These are phyloP conservation scores for Varecia variegata DNA, from an alignment of 2,797 vertebrate genomes.

Conservation along the genomic window DNA sequence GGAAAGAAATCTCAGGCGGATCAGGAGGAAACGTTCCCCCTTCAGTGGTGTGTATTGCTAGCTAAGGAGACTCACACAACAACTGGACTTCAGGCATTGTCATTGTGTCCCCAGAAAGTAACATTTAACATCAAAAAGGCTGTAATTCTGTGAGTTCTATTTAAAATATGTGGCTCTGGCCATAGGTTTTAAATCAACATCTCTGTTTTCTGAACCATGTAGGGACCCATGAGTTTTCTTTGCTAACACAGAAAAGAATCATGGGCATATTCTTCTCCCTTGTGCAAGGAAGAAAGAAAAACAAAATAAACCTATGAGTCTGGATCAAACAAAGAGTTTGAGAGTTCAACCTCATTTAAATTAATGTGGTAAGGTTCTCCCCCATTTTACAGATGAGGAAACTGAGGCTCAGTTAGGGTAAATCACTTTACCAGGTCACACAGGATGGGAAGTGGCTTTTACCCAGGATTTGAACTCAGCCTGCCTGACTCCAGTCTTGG, in stretches of 20 bases:
- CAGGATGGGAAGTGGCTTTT: background rate
- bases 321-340: background rate
- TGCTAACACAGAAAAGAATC: background rate
- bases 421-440: background rate
- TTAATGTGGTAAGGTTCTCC: background rate
- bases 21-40: background rate
- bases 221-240: background rate
- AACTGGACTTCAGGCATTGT: background rate
- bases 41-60: no score
- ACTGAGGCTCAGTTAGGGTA: background rate
- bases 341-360: background rate
- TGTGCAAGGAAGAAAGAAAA: background rate
- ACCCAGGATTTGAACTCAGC: background rate
- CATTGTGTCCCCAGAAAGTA: background rate
- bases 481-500: background rate
- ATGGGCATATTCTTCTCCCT: background rate
- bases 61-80: background rate
- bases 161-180: background rate
- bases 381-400: slow-evolving; percentile 45
- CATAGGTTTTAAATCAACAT: background rate
- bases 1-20: background rate
- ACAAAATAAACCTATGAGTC: background rate
- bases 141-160: background rate
- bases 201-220: background rate
- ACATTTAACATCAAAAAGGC: background rate